These are phyloP conservation scores for Cephus pygmeus DNA, from an alignment of 2,888 invertebrate species.

Conservation along the genomic window DNA sequence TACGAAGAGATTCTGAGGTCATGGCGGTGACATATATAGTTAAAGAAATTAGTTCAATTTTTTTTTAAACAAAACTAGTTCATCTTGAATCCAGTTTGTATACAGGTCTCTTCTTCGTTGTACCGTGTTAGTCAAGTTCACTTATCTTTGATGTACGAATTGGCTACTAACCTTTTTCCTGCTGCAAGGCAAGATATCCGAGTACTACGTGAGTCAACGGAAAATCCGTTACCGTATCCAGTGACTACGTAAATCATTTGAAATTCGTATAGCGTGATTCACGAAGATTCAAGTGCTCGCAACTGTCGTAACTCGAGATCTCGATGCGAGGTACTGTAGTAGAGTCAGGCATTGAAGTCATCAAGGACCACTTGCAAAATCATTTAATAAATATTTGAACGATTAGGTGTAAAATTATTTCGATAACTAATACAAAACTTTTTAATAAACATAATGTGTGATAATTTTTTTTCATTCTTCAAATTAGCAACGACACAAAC, in stretches of 20 bases:
- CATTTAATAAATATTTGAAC: background rate
- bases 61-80: background rate
- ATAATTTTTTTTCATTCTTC: background rate
- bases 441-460: background rate
- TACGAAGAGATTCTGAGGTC: background rate
- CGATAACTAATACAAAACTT: background rate
- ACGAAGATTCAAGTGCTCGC: background rate
- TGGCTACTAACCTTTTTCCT: background rate
- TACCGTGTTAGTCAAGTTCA: background rate
- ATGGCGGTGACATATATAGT: background rate
- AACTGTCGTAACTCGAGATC: background rate
- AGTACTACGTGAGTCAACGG: background rate
- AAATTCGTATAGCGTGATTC: background rate
- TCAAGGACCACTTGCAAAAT: background rate
- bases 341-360: background rate
- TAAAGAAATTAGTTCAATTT: background rate
- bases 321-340: background rate
- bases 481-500: background rate
- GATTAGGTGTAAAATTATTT: background rate
- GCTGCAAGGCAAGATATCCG: background rate
- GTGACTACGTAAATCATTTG: background rate
- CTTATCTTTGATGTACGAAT: background rate
- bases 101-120: background rate
- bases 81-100: background rate
- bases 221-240: background rate